Conservation (phyloP, 2,113 vertebrate genomes). For the Planiliza haematocheilus region DNA sequence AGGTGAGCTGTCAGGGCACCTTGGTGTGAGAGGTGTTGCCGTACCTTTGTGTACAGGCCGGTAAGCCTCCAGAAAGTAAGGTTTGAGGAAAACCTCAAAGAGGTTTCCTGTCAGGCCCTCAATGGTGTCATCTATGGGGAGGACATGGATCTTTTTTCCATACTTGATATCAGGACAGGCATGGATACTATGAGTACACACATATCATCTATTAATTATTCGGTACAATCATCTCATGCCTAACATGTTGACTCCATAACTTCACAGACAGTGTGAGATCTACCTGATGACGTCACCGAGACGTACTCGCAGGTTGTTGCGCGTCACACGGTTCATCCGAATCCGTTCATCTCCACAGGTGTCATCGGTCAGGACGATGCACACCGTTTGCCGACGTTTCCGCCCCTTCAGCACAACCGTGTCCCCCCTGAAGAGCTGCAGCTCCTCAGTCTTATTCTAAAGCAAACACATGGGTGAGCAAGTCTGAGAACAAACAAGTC, state of each 20-base stretch:
- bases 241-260: neutral
- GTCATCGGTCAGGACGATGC: slow-evolving; percentile 95
- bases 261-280: neutral
- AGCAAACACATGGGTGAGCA: slow-evolving; percentile 6
- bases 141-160: slow-evolving; percentile 92
- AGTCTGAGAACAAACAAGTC: neutral
- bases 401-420: slow-evolving; percentile 94
- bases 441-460: slow-evolving; percentile 95
- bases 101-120: slow-evolving; percentile 95
- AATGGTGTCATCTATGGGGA: slow-evolving; percentile 96
- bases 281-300: slow-evolving; percentile 97
- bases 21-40: neutral
- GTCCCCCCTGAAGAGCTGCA: slow-evolving; percentile 96
- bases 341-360: slow-evolving; percentile 94
- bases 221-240: neutral
- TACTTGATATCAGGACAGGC: slow-evolving; percentile 97
- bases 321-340: slow-evolving; percentile 94
- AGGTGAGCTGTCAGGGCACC: no score
- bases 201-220: slow-evolving; percentile 7
- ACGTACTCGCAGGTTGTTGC: slow-evolving; percentile 94
- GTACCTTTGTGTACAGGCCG: slow-evolving; percentile 94
- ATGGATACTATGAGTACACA: slow-evolving; percentile 87
- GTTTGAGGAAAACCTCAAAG: slow-evolving; percentile 97
- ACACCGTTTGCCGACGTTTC: slow-evolving; percentile 94
- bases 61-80: slow-evolving; percentile 96